These are phyloP conservation scores for Amphilophus citrinellus DNA, from an alignment of 2,113 vertebrate genomes.

Conservation along the genomic window DNA sequence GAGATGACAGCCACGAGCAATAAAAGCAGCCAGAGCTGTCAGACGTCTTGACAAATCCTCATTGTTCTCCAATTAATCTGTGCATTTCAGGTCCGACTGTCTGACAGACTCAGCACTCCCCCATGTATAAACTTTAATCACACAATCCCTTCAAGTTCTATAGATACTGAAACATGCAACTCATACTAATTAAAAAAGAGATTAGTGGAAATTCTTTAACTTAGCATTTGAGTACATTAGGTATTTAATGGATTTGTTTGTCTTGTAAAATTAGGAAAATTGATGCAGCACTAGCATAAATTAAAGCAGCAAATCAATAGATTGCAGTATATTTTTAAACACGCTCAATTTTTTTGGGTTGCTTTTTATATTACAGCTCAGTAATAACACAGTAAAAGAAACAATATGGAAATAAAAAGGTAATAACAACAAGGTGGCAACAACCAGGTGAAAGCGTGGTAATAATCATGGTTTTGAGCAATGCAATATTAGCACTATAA, in stretches of 20 bases:
- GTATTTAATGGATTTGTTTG: slow-evolving; percentile 7
- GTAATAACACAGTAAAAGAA: too few species aligned
- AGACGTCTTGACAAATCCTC: neutral
- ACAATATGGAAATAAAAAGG: too few species aligned
- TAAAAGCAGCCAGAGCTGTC: neutral
- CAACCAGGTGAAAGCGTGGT: neutral
- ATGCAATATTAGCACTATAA: neutral
- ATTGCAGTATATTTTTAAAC: neutral
- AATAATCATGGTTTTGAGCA: neutral
- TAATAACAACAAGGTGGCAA: too few species aligned
- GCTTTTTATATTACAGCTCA: neutral
- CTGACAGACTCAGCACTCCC: neutral
- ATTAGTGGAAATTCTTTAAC: neutral
- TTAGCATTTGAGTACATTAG: neutral
- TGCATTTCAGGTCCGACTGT: neutral
- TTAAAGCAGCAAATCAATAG: neutral
- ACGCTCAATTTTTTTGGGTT: neutral
- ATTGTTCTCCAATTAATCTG: neutral
- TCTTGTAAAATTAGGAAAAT: neutral
- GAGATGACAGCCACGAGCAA: neutral
- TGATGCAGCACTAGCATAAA: neutral
- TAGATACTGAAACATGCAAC: neutral
- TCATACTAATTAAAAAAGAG: slow-evolving; percentile 7
- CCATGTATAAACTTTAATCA: neutral
- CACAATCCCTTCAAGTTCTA: neutral